Percentiles rank a stretch among this genome's conserved stretches.
Evolutionary conservation across 2,113 vertebrate species (phyloP).

Genomic region (Pelvicachromis taeniatus): DNA sequence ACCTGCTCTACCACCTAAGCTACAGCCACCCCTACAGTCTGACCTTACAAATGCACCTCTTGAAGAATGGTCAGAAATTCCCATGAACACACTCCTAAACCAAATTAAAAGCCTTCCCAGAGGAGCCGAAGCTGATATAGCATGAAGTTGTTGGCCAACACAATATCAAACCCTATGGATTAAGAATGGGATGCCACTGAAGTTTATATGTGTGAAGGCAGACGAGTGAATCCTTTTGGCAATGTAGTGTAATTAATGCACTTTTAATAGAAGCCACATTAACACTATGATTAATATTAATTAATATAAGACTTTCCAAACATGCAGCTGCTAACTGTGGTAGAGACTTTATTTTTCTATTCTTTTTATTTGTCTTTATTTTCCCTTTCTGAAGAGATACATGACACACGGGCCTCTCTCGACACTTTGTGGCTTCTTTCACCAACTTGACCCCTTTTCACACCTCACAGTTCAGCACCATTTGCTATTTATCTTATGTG

Average conservation of each 20-base stretch:
- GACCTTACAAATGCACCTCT: not conserved
- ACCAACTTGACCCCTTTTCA: not conserved
- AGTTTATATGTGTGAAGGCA: not conserved
- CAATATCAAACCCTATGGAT: not conserved
- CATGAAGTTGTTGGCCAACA: rapidly evolving
- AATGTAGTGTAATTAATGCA: rapidly evolving
- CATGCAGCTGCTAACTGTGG: rapidly evolving
- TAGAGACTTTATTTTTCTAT: not conserved
- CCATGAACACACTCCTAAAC: not conserved
- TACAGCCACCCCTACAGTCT: too few species aligned
- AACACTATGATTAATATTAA: too few species aligned
- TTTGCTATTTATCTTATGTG: not conserved
- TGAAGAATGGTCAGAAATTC: not conserved
- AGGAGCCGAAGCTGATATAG: not conserved
- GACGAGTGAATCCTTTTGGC: not conserved
- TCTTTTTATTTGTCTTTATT: not conserved
- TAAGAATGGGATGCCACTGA: too few species aligned
- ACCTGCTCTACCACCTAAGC: too few species aligned
- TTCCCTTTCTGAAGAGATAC: not conserved
- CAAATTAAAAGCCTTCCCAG: rapidly evolving
- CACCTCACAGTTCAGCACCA: not conserved
- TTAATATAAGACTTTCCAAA: not conserved
- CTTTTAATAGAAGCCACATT: not conserved
- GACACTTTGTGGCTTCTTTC: not conserved
- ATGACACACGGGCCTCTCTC: not conserved